Evolutionary conservation across 1,140 invertebrate genomes (phyloP).

Genomic region (Cyrtorhinus lividipennis): DNA sequence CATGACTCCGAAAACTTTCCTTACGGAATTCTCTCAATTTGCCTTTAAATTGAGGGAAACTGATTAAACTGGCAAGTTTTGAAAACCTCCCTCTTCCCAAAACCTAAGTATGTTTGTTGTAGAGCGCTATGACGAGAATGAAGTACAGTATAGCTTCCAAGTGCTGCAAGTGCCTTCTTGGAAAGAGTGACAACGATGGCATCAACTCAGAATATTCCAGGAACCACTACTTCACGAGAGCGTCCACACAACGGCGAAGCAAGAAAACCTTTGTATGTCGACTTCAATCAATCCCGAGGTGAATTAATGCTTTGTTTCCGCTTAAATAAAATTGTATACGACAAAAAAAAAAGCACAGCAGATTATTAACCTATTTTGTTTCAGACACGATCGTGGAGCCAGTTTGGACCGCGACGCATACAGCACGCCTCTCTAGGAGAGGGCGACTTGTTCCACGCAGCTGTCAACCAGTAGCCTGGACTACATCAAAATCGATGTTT

Average conservation of each 20-base stretch:
- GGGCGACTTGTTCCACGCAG: not conserved
- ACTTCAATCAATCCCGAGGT: not conserved
- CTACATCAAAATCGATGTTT: constrained; percentile 6
- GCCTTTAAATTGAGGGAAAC: too few relatives aligned
- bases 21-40: too few relatives aligned
- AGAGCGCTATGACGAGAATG: constrained; percentile 14
- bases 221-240: constrained; percentile 1
- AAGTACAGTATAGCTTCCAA: not conserved
- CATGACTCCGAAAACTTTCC: too few relatives aligned
- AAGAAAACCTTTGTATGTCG: not conserved
- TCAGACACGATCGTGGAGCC: too few relatives aligned
- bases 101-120: too few relatives aligned
- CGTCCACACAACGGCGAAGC: not conserved
- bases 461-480: not conserved
- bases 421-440: constrained; percentile 11
- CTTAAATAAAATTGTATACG: too few relatives aligned
- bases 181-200: not conserved
- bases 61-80: too few relatives aligned
- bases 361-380: too few relatives aligned
- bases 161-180: constrained; percentile 3
- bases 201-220: constrained; percentile 3
- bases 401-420: not conserved
- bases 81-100: too few relatives aligned
- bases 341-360: too few relatives aligned
- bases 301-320: too few relatives aligned